Percentiles rank a stretch among this genome's conserved stretches.
phyloP scores from a whole-genome alignment of 2,888 invertebrate species.

The Eilema griseolum region DNA sequence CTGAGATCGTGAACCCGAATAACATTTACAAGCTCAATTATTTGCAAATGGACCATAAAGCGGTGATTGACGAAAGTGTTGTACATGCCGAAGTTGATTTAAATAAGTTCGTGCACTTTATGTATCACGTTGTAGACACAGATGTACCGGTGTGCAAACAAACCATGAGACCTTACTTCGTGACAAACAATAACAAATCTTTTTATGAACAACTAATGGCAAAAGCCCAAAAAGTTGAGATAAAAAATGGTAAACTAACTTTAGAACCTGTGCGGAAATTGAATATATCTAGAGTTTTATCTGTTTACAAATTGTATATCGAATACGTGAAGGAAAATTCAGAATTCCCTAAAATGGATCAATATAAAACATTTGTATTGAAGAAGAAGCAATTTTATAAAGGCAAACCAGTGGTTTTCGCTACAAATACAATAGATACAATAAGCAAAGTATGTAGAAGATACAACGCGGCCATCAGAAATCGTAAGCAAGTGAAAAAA shows the following conservation, averaged over 20 bases:
- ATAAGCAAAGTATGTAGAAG: neutral
- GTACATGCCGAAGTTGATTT: slow-evolving; percentile 13
- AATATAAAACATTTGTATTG: slow-evolving; percentile 6
- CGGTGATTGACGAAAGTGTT: slow-evolving; percentile 10
- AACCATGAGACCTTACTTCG: slow-evolving; percentile 17
- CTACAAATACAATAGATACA: neutral
- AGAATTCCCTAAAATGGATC: neutral
- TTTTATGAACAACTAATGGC: slow-evolving; percentile 12
- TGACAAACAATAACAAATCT: slow-evolving; percentile 12
- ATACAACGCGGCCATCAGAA: neutral
- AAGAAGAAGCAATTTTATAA: slow-evolving; percentile 10
- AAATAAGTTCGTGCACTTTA: slow-evolving; percentile 10
- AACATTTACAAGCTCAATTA: slow-evolving; percentile 18
- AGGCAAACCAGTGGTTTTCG: slow-evolving; percentile 7
- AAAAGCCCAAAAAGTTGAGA: neutral
- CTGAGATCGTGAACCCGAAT: slow-evolving; percentile 13
- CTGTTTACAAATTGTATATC: slow-evolving; percentile 12
- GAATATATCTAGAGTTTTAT: slow-evolving; percentile 12
- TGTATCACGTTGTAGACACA: slow-evolving; percentile 5
- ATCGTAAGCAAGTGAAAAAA: neutral
- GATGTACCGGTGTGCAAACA: slow-evolving; percentile 12
- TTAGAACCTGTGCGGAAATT: slow-evolving; percentile 10
- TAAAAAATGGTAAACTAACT: neutral
- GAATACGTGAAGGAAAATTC: slow-evolving; percentile 1
- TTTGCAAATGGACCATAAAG: slow-evolving; percentile 12